Base-by-base conservation (phyloP, 2,888 invertebrate genomes). In the Polyommatus icarus region DNA sequence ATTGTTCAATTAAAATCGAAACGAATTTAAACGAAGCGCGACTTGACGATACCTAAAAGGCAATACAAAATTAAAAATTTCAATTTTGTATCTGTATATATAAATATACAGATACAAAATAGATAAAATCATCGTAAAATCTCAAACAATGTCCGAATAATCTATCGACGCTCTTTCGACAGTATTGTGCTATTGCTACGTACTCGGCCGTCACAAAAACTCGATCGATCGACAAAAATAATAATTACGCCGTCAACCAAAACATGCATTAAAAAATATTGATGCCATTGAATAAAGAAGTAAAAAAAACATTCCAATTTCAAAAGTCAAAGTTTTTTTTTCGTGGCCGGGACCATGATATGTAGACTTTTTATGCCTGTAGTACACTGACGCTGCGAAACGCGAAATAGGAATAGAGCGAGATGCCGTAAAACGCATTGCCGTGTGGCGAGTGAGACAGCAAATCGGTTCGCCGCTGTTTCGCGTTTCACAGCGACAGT, bases 101-200 rank as follows among this genome's bases (percentile, higher is more conserved):
- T n/a, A n/a, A n/a, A n/a, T n/a, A n/a, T n/a, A n/a, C n/a, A n/a
- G n/a, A n/a, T n/a, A n/a, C n/a, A n/a, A n/a, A n/a, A n/a, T n/a
- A 7, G 20, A 20, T 61, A 20, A 61, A 61, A 61, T 61, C 18
- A 5, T 67, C 18, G 67, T 67, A 29, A 67, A 67, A 67, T 67
- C 67, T 32, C 67, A 5, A 67, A 29, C 24, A 67, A 29, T 29
- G 24, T 36, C 18, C 1, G 4, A 73, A 24, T 75, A 75, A 75
- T 75, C 18, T 54, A 75, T 50, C 50, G 50, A 75, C 46, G 50
- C 75, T 75, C 77, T 50, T 18, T 72, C 36, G 77, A 77, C 77
- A 77, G 20, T 77, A 72, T 77, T 77, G 77, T 77, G 77, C 77
- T 72, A 77, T 59, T 57, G 72, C 71, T 72, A 77, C 72, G 72